Conservation (phyloP, 2,113 vertebrate genomes). For the Alosa alosa region DNA sequence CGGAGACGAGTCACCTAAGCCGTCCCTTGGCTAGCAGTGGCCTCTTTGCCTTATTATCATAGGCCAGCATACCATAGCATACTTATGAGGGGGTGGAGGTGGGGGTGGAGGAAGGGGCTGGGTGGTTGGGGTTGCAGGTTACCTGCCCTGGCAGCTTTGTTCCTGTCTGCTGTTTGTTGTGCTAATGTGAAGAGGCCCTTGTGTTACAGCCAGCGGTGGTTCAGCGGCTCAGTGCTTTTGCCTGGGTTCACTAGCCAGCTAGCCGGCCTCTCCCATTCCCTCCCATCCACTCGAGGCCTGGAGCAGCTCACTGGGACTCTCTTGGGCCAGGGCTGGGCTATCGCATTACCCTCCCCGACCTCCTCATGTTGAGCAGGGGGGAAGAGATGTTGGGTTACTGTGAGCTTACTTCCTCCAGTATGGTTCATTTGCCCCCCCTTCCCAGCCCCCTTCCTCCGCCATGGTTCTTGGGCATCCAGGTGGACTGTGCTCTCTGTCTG, state of each 20-base stretch:
- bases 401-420: too few species aligned
- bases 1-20: background rate
- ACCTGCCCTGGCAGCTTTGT: conserved; percentile 48
- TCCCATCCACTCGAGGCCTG: conserved; percentile 1
- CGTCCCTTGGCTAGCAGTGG: conserved; percentile 34
- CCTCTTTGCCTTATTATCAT: conserved; percentile 33
- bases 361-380: conserved; percentile 34
- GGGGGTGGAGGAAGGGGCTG: background rate
- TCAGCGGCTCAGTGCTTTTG: conserved; percentile 43
- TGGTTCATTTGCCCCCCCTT: conserved; percentile 24
- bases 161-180: conserved; percentile 55
- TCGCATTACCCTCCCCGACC: conserved; percentile 41
- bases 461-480: conserved; percentile 28
- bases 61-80: background rate
- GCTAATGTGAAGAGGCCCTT: conserved; percentile 51
- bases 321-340: conserved; percentile 40
- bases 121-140: background rate
- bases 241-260: conserved; percentile 36
- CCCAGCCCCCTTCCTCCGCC: background rate
- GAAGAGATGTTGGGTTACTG: conserved; percentile 15
- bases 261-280: conserved; percentile 24
- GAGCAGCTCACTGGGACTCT: conserved; percentile 30
- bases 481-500: background rate
- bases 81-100: background rate
- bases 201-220: conserved; percentile 40